A percentile compares a stretch with the other conserved stretches of the same genome.
Evolutionary conservation across 2,888 invertebrate species (phyloP).

Genomic region (Chironomus tentans): DNA sequence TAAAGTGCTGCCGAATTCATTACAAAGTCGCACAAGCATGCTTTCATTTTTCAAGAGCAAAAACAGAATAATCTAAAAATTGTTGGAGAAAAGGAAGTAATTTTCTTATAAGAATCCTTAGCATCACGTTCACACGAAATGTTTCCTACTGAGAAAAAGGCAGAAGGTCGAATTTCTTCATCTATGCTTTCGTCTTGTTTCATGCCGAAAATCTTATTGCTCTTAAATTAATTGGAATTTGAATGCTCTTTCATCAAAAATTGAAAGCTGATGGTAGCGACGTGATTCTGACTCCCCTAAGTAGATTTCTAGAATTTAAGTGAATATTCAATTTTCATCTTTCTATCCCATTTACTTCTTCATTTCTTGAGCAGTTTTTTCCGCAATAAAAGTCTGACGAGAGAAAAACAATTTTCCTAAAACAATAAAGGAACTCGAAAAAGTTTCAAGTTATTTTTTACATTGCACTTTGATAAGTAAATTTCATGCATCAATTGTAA

Average conservation of each 20-base stretch:
- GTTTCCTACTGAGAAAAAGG: not conserved
- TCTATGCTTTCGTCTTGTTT: not conserved
- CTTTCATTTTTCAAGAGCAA: no score
- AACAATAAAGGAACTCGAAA: not conserved
- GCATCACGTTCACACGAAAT: not conserved
- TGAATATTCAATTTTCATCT: no score
- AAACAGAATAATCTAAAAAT: no score
- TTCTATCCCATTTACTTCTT: no score
- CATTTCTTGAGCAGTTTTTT: not conserved
- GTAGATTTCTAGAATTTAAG: not conserved
- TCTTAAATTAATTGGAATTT: constrained; percentile 4
- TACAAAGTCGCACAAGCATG: no score
- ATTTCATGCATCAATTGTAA: not conserved
- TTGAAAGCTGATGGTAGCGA: constrained; percentile 1
- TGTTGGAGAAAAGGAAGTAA: not conserved
- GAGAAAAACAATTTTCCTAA: not conserved
- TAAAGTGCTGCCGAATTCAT: no score
- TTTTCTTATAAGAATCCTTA: not conserved
- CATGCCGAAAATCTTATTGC: not conserved
- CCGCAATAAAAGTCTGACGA: not conserved
- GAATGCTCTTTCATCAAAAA: not conserved
- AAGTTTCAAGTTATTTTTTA: not conserved
- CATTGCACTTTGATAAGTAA: not conserved
- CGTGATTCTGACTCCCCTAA: not conserved
- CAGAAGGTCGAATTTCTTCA: not conserved